phyloP scores from a whole-genome alignment of 2,888 invertebrate species.

The Patella ulyssiponensis region DNA sequence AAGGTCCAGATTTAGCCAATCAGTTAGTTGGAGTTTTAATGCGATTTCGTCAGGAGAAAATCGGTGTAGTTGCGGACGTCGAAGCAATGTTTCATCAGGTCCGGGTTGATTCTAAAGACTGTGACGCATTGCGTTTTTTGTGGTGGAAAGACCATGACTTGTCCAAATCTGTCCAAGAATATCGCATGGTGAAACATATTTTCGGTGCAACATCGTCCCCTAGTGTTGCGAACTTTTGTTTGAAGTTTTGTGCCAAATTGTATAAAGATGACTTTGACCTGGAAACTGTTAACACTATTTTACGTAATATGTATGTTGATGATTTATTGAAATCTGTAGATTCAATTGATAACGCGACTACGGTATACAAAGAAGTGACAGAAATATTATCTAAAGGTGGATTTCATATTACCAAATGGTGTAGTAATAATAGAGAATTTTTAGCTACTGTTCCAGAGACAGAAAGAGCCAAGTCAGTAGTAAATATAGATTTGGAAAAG shows the following conservation, averaged over 20 bases:
- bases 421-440: not conserved
- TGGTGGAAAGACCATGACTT: slow-evolving; percentile 22
- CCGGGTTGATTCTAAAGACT: slow-evolving; percentile 22
- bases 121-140: slow-evolving; percentile 28
- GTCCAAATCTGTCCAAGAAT: slow-evolving; percentile 8
- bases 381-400: not conserved
- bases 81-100: slow-evolving; percentile 40
- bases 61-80: slow-evolving; percentile 38
- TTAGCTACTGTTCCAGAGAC: not conserved
- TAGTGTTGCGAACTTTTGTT: slow-evolving; percentile 19
- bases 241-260: slow-evolving; percentile 6
- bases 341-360: not conserved
- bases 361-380: not conserved
- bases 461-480: not conserved
- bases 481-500: slow-evolving; percentile 6
- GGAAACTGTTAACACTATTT: not conserved
- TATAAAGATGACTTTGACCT: not conserved
- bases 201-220: slow-evolving; percentile 44
- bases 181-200: slow-evolving; percentile 26
- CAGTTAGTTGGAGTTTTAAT: slow-evolving; percentile 39
- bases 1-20: slow-evolving; percentile 43
- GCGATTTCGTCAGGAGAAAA: slow-evolving; percentile 36
- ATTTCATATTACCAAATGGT: slow-evolving; percentile 1
- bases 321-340: slow-evolving; percentile 15
- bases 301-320: slow-evolving; percentile 15